Evolutionary conservation across 1,140 invertebrate genomes (phyloP), one percentile per base, ranked within the genome.

Genomic region (Drosophila elegans): DNA sequence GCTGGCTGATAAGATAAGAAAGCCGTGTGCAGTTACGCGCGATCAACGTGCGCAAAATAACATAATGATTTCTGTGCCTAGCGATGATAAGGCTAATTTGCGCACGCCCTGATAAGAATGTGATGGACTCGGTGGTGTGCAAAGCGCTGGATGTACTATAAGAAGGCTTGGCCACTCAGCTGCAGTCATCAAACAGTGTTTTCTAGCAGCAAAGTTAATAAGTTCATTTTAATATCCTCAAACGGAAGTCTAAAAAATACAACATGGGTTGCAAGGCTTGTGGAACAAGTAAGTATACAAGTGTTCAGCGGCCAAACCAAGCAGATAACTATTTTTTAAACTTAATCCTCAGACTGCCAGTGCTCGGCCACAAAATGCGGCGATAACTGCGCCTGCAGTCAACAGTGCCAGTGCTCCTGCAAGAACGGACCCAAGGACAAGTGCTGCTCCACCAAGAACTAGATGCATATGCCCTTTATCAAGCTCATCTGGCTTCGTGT

Each of bases 251-350:
- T n/a, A 36, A 56, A 34, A 39, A 38, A 60, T 11, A 32, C 13
- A 78, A 56, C 60, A 86, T 86, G 83, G 83, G 48, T 79, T 86
- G 82, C 83, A 88, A 86, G 36, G 79, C 64, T 62, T 86, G 82
- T 32, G 82, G 74, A 82, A 82, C 38, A 32, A 86, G 82, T 86
- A 38, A 88, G 82, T 82, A 55, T 2, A 56, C 0, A 34, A 0
- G 11, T 25, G 1, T 13, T 9, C 3, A 9, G 9, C 4, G 13
- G 1, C 2, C 12, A 0, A 3, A 7, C 41, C 41, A 2, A 2
- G 10, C 12, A 52, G 32, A 6, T 13, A 0, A 3, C 38, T 13
- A 48, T 12, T 7, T 6, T 1, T 4, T 11, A 0, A 0, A n/a
- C 4, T 54, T 36, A 42, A 12, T 4, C 0, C 13, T 13, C 12